Evolutionary conservation across 2,888 invertebrate genomes (phyloP), one percentile per base, ranked within the genome.

Genomic region (Phaedon cochleariae): DNA sequence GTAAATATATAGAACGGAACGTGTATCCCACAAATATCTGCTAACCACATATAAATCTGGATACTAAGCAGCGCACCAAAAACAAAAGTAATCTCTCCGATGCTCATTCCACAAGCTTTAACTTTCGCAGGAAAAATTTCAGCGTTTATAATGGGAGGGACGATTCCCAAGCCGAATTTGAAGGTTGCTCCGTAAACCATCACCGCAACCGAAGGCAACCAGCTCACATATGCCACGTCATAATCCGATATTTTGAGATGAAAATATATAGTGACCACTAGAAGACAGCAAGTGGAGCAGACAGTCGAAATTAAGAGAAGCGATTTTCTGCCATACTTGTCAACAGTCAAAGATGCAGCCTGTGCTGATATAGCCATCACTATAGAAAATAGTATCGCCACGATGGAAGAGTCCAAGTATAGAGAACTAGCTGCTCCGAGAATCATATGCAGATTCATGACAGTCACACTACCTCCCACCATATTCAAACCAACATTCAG

Each of bases 361-460:
- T 72, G 73, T 0, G 81, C 80, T 2, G 81, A 77, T 5, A 77
- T 15, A 2, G 83, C 67, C 82, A 83, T 82, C 15, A 81, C 70
- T 1, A 74, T 76, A 0, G 82, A 74, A 64, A 82, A 83, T 10
- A 82, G 67, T 21, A 83, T 83, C 9, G 81, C 81, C 0, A 81
- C 78, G 0, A 71, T 71, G n/a, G 76, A 73, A 0, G 79, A 70
- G 2, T 78, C 69, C 10, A 77, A 68, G 54, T 83, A 77, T 37
- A 79, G 76, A 0, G 80, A 79, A 5, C 79, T 79, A 0, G 82
- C 82, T 58, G 79, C 78, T n/a, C 73, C 70, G 12, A 83, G 63
- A 62, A 83, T 83, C 9, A 78, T 73, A 62, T 83, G 83, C 7
- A 83, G 69, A 58, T 83, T 83, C 83, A 83, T 83, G 20, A 83